Base-by-base conservation (phyloP, 1,140 invertebrate species). In the Theocolax elegans region DNA sequence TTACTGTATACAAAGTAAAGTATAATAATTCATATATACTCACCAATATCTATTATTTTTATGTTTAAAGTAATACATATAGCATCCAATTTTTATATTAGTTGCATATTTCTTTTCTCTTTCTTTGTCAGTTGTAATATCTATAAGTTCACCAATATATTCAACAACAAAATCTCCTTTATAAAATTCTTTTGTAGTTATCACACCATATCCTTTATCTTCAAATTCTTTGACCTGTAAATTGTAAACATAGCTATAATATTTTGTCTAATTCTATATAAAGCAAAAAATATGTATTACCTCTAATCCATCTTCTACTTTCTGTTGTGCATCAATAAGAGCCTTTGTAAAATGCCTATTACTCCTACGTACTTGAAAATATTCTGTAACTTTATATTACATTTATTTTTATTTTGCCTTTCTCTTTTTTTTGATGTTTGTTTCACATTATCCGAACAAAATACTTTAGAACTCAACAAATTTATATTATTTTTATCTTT, bases 11-110 rank as follows among this genome's bases (percentile, higher is more conserved):
- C 59, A 21, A n/a, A n/a, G n/a, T n/a, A n/a, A n/a, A n/a, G n/a
- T 12, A 10, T 46, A 53, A 48, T 70, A 40, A 75, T 76, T 27
- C 71, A 63, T 13, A 12, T 60, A 46, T 64, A 85, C 89, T 90
- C 87, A 97, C 95, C 96, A 99, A 89, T 96, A 98, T 82, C 94
- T 92, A 81, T 93, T 91, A 81, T 93, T 93, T 75, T 92, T 92
- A 81, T 95, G 91, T 77, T 92, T 92, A 84, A 99, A 99, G 86
- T 99, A 99, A 87, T 99, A 99, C 97, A 99, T 99, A 79, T 99
- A 99, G 82, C 97, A 99, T 35, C 98, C 98, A 21, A 94, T 92
- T 72, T 91, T 91, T 72, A 93, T 90, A 84, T 97, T 94, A 83
- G 91, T 87, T 1, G 94, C 91, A 85, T 99, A 99, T 46, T 90